Percentiles rank a stretch among this genome's conserved stretches.
These are phyloP conservation scores for Muricea muricata DNA, from an alignment of 92 coral and sea anemone species.

Conservation along the genomic window DNA sequence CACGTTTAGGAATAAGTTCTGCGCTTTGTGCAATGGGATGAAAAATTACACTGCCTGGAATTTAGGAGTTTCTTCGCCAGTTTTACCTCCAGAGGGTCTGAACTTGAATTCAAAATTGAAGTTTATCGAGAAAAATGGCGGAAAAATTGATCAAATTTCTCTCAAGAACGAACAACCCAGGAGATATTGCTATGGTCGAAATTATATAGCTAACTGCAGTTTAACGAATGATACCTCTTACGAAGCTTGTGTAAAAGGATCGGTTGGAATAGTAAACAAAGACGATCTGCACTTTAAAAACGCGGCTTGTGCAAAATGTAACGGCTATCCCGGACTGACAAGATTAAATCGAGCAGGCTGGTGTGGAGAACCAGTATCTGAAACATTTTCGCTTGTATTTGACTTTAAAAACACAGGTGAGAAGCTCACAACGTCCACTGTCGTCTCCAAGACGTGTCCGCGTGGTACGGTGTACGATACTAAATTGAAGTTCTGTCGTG, in stretches of 20 bases:
- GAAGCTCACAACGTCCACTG: background rate
- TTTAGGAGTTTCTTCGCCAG: background rate
- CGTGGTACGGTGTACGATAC: background rate
- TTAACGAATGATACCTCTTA: background rate
- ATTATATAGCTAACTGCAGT: background rate
- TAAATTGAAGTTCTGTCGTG: background rate
- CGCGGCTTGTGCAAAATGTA: constrained; percentile 7
- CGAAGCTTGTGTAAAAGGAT: background rate
- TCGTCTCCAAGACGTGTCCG: background rate
- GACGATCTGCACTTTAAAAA: background rate
- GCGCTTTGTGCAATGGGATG: background rate
- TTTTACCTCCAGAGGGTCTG: background rate
- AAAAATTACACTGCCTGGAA: background rate
- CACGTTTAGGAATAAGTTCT: background rate
- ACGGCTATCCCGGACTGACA: background rate
- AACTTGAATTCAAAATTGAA: background rate
- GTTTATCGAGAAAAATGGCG: background rate
- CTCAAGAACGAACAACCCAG: background rate
- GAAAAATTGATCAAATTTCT: background rate
- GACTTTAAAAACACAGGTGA: background rate
- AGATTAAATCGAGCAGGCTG: background rate
- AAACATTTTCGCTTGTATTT: background rate
- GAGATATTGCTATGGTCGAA: background rate
- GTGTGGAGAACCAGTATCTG: background rate
- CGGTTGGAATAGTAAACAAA: background rate